Conservation (phyloP, 2,888 invertebrate genomes). For the Stramonita haemastoma region DNA sequence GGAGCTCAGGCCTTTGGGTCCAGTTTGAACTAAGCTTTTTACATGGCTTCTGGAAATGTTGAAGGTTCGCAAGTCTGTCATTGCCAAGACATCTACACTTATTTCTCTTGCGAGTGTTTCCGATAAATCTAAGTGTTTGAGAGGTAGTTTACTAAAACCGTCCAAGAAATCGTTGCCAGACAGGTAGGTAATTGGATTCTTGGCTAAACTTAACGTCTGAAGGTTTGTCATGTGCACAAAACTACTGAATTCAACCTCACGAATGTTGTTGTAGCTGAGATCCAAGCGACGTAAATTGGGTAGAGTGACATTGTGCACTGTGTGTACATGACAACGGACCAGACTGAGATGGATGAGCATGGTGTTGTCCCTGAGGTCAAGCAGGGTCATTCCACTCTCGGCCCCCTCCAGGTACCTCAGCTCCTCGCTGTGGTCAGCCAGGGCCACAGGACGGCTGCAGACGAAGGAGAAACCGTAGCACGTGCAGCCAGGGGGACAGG, state of each 20-base stretch:
- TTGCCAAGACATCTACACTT: too few species aligned
- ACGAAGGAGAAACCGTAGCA: conserved; percentile 1
- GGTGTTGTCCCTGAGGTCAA: background rate
- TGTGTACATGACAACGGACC: background rate
- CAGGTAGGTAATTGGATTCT: background rate
- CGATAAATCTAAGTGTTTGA: too few species aligned
- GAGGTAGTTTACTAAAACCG: too few species aligned
- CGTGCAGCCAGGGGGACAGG: background rate
- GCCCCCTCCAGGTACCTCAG: background rate
- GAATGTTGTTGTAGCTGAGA: conserved; percentile 1
- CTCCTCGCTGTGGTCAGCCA: background rate
- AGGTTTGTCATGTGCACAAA: background rate
- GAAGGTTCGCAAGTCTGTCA: background rate
- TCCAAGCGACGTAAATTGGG: background rate
- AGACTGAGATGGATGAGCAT: background rate
- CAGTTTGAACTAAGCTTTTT: background rate
- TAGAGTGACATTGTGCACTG: background rate
- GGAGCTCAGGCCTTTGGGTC: background rate
- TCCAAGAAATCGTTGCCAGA: background rate
- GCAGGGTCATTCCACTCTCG: background rate
- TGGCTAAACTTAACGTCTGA: background rate
- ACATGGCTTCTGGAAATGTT: background rate
- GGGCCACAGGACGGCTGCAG: background rate
- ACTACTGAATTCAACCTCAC: background rate
- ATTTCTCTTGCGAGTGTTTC: too few species aligned